These are phyloP conservation scores for Solenopsis fugax DNA, from an alignment of 1,140 invertebrate species.

Conservation along the genomic window DNA sequence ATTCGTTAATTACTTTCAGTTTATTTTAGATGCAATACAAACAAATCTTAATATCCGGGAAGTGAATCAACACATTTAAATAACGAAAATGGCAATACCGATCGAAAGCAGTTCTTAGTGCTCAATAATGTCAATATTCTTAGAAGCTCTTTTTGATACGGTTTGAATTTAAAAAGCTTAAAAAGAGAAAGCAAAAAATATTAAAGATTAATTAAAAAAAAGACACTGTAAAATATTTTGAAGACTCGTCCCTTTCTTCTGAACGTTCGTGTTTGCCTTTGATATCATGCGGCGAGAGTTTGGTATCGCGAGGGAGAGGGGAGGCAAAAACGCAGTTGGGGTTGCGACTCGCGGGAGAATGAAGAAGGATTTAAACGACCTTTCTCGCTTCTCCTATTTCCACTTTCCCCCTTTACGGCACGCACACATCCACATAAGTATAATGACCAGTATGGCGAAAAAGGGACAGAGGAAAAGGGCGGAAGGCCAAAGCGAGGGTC, in stretches of 20 bases:
- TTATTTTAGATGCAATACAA: neutral
- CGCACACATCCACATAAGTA: constrained; percentile 42
- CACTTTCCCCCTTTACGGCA: constrained; percentile 19
- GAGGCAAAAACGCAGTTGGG: constrained; percentile 60
- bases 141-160: neutral
- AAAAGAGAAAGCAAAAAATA: constrained; percentile 2
- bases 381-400: constrained; percentile 41
- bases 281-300: constrained; percentile 49
- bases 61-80: too few relatives aligned
- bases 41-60: too few relatives aligned
- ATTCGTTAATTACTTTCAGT: constrained; percentile 16
- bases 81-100: too few relatives aligned
- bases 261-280: constrained; percentile 44
- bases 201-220: constrained; percentile 30
- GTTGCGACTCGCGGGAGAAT: constrained; percentile 45
- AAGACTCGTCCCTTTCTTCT: constrained; percentile 30
- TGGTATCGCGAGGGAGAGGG: constrained; percentile 1
- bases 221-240: constrained; percentile 46
- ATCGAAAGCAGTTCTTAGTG: too few relatives aligned
- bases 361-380: constrained; percentile 67
- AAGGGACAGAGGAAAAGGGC: neutral
- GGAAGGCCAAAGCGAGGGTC: constrained; percentile 22
- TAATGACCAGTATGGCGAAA: constrained; percentile 56
- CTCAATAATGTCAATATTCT: neutral
- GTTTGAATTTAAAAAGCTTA: neutral